Conservation (phyloP, 2,797 vertebrate genomes). For the Pachyuromys duprasi region DNA sequence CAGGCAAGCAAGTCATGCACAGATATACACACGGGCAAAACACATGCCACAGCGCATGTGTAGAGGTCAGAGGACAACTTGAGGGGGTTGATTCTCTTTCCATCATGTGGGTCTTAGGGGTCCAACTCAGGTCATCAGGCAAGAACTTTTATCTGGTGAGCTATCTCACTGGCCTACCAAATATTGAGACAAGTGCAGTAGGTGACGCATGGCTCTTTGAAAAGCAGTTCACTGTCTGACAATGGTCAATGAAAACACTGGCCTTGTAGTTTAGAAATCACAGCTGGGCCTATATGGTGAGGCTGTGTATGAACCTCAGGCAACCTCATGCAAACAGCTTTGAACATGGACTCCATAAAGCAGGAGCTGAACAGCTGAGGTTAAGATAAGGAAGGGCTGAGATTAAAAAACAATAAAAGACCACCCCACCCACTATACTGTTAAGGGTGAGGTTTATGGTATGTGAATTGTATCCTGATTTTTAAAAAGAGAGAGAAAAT, state of each 20-base stretch:
- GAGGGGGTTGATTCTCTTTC: background rate
- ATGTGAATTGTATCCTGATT: background rate
- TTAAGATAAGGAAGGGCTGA: background rate
- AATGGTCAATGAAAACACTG: background rate
- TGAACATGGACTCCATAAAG: conserved; percentile 11
- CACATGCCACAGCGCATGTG: background rate
- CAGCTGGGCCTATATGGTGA: background rate
- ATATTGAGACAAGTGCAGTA: background rate
- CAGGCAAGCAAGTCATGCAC: too few species aligned
- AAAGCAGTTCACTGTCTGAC: background rate
- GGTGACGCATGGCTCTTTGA: background rate
- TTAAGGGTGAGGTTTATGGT: background rate
- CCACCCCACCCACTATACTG: background rate
- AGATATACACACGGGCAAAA: background rate
- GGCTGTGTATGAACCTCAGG: background rate
- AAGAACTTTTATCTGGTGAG: background rate
- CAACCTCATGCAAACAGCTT: background rate
- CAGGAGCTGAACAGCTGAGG: background rate
- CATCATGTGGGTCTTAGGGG: too few species aligned
- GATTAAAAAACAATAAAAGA: conserved; percentile 11
- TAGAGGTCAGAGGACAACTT: background rate
- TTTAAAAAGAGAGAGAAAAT: background rate
- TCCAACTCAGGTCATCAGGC: background rate
- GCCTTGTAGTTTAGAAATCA: background rate
- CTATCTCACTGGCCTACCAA: background rate